Base-by-base conservation (phyloP, 1,140 invertebrate genomes). In the Megathymus violae region DNA sequence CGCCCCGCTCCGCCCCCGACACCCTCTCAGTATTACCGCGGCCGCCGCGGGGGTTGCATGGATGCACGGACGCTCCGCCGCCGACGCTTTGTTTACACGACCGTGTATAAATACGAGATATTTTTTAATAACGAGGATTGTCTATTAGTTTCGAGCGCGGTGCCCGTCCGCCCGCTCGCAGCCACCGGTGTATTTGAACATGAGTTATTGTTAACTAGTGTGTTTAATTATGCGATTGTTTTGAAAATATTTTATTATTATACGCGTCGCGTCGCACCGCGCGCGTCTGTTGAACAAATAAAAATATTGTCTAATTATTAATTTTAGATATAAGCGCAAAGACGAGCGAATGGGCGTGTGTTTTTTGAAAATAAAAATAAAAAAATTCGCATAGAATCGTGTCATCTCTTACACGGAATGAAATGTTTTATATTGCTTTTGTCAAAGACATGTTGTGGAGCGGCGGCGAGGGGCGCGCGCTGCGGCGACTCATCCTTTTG, bases 211-310 rank as follows among this genome's bases (percentile, higher is more conserved):
- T 91, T 89, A 84, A 89, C 86, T 91, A 89, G 86, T 91, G 86
- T 89, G 87, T 89, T 89, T 89, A 89, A 89, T 89, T 85, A 85
- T 89, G 86, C 86, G 86, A 91, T 91, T 89, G 88, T 89, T 91
- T 89, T 89, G 84, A 89, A 86, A 88, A 89, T 91, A 88, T 89
- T 91, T 91, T 91, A 90, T 90, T 88, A 90, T 88, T 80, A 90
- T 88, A 89, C 85, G 85, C 84, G 84, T 43, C 80, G 85, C 82
- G 80, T 64, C 69, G 79, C 62, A 75, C 52, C 77, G 82, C 80
- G 82, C 84, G 88, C 88, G 88, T 91, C 85, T 89, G 88, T 91
- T 91, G 88, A 91, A 89, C 88, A 82, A 89, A 91, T 89, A 88
- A 87, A 90, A 86, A 86, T 89, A 89, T 89, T 89, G 83, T 88